Conservation (phyloP, 2,888 invertebrate genomes). For the Pachymerium ferrugineum region DNA sequence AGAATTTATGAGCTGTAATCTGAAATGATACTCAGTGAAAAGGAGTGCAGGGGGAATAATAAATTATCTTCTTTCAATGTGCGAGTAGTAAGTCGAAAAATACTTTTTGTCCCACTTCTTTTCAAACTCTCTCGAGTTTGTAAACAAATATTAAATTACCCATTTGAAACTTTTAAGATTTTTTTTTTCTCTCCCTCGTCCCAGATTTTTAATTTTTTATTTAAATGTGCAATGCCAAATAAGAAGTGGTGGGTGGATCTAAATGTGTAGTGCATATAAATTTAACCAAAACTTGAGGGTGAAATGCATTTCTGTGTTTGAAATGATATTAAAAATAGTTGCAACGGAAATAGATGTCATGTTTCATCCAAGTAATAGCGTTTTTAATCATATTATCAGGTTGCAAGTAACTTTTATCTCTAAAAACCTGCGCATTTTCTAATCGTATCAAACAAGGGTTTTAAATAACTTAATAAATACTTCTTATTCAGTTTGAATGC, state of each 20-base stretch:
- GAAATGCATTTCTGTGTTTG: conserved; percentile 19
- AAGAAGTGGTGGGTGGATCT: background rate
- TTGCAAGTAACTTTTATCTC: background rate
- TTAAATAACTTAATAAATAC: too few relatives aligned
- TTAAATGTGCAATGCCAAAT: too few relatives aligned
- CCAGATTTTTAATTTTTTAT: background rate
- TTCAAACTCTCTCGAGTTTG: background rate
- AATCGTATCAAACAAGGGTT: too few relatives aligned
- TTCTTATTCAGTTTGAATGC: too few relatives aligned
- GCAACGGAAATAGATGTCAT: conserved; percentile 25
- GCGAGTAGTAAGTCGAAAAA: background rate
- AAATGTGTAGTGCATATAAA: background rate
- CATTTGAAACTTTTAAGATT: background rate
- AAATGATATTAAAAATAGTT: conserved; percentile 24
- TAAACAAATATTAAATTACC: background rate
- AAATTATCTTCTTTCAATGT: conserved; percentile 11
- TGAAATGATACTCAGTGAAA: conserved; percentile 1
- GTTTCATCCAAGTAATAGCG: background rate
- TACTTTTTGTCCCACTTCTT: background rate
- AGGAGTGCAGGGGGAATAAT: background rate
- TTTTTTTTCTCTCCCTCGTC: background rate
- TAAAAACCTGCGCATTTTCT: too few relatives aligned
- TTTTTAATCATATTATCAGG: background rate
- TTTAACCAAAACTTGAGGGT: background rate
- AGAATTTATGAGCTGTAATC: conserved; percentile 18